A percentile compares a stretch with the other conserved stretches of the same genome.
phyloP scores from a whole-genome alignment of 2,113 vertebrate genomes.

The Atractosteus spatula region DNA sequence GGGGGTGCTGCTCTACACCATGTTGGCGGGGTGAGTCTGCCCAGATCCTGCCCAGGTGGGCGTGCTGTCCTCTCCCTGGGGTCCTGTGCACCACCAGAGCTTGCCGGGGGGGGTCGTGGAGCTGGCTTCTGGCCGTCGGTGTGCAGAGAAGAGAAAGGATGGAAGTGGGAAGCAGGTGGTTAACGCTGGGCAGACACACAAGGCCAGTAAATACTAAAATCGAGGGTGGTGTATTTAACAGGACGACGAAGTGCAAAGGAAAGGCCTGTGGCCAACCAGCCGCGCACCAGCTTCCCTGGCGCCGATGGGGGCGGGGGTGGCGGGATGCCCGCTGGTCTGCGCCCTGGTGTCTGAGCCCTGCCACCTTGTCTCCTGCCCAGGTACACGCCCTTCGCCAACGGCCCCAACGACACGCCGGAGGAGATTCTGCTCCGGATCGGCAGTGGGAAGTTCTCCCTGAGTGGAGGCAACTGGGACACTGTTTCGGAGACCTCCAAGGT shows the following conservation, averaged over 20 bases:
- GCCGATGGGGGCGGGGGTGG: neutral
- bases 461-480: constrained; percentile 93
- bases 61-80: too few species aligned
- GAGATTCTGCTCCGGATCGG: constrained; percentile 92
- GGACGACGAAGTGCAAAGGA: too few species aligned
- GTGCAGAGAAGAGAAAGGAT: neutral
- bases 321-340: neutral
- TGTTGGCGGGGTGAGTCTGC: constrained; percentile 64
- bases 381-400: constrained; percentile 93
- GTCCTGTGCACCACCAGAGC: too few species aligned
- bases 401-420: constrained; percentile 93
- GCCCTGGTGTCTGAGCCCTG: neutral
- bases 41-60: too few species aligned
- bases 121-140: neutral
- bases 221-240: too few species aligned
- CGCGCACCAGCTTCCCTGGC: neutral
- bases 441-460: constrained; percentile 91
- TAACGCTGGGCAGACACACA: too few species aligned
- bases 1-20: constrained; percentile 76
- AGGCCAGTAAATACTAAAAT: too few species aligned
- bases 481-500: constrained; percentile 96
- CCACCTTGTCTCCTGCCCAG: constrained; percentile 46
- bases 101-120: neutral
- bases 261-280: too few species aligned
- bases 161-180: neutral